Evolutionary conservation across 2,797 vertebrate genomes (phyloP), one percentile per base, ranked within the genome.

Genomic region (Chloroceryle amazona): DNA sequence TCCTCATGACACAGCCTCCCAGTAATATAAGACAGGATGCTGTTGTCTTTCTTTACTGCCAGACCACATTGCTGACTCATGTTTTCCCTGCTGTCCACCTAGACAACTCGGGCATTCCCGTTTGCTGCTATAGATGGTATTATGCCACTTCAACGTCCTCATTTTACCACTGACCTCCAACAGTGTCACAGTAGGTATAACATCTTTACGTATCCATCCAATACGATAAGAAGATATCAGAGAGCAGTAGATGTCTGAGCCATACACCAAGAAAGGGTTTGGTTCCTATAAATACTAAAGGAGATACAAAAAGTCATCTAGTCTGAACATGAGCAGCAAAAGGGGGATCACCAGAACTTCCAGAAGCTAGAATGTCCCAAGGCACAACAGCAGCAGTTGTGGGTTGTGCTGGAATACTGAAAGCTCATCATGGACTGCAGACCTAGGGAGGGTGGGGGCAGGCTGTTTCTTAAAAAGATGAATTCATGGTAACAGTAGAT

Each of bases 391-490:
- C 7, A 67, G 42, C 26, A 52, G 7, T 0, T 35, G 19, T 42
- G 65, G 54, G 12, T 16, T 37, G 12, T 61, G 6, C 14, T 62
- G 37, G 26, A 37, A 26, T 61, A 62, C 54, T 57, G 65, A 71
- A 76, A 67, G 6, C 13, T 91, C 68, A 75, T 5, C 13, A 16
- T 31, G 37, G 47, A 39, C 52, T n/a, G 41, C 15, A 61, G 21
- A 44, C 8, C 26, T 46, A 41, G 8, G 1, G 5, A 55, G 17
- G 6, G 25, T 23, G 5, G 6, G 18, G 3, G 0, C 9, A 35
- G 19, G 51, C 1, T 47, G 1, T 26, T 83, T 55, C n/a, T 78
- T 71, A 71, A 55, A 49, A 70, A 51, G 18, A 47, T 13, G 18
- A 39, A 55, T 7, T 2, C 84, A 8, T 42, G 16, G 26, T 51